Percentiles rank a stretch among this genome's conserved stretches.
These are phyloP conservation scores for Pantherophis vulpinus DNA, from an alignment of 2,797 vertebrate species.

Conservation along the genomic window DNA sequence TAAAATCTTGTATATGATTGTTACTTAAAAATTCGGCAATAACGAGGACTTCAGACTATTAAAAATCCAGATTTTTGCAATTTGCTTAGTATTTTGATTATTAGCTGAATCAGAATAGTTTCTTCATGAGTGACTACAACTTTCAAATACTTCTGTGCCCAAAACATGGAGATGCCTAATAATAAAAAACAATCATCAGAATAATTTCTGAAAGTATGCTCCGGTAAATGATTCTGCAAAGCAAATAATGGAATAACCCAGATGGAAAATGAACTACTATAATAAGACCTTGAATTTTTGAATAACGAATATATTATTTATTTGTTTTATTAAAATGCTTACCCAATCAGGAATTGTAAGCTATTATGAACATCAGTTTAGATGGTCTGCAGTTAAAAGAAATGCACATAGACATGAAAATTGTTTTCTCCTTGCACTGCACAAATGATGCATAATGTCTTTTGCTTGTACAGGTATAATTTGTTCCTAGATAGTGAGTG, in stretches of 20 bases:
- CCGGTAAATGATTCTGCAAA: neutral
- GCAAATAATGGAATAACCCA: neutral
- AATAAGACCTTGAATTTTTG: neutral
- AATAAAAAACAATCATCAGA: neutral
- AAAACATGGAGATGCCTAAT: neutral
- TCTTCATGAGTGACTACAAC: neutral
- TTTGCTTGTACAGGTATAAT: neutral
- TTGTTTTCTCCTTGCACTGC: neutral
- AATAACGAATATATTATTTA: neutral
- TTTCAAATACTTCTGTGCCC: neutral
- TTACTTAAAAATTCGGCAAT: constrained; percentile 16
- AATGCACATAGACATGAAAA: neutral
- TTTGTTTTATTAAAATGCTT: neutral
- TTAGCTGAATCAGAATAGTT: neutral
- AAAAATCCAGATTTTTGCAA: neutral
- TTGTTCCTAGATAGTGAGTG: neutral
- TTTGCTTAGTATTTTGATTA: neutral
- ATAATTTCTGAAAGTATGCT: neutral
- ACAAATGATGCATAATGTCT: neutral
- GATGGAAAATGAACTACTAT: neutral
- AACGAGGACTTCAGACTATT: neutral
- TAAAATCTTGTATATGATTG: neutral
- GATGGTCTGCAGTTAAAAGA: neutral
- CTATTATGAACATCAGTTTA: neutral
- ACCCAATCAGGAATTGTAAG: neutral